A percentile compares a stretch with the other conserved stretches of the same genome.
Evolutionary conservation across 1,140 invertebrate genomes (phyloP).

Genomic region (Spodoptera frugiperda): DNA sequence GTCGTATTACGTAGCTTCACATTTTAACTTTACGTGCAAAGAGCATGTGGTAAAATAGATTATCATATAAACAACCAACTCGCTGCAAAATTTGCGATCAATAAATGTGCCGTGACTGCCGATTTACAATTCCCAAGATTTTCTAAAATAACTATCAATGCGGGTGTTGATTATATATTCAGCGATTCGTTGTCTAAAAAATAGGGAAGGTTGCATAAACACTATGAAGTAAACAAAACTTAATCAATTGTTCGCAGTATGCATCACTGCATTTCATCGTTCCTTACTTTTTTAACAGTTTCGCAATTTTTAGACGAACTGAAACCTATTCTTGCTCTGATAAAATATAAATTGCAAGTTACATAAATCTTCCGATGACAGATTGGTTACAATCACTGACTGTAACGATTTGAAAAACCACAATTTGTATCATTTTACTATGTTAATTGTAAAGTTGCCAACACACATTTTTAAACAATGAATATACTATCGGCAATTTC

Average conservation of each 20-base stretch:
- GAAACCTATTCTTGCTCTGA: background rate
- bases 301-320: background rate
- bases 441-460: too few relatives aligned
- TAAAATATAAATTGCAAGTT: background rate
- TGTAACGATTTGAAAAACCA: background rate
- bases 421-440: too few relatives aligned
- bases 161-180: background rate
- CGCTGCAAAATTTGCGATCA: constrained; percentile 30
- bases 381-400: background rate
- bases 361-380: background rate
- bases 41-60: constrained; percentile 50
- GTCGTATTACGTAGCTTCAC: constrained; percentile 11
- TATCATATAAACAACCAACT: constrained; percentile 55
- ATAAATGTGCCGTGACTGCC: constrained; percentile 26
- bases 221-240: too few relatives aligned
- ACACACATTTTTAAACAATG: too few relatives aligned
- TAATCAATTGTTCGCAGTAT: too few relatives aligned
- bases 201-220: background rate
- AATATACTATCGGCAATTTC: too few relatives aligned
- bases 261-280: background rate
- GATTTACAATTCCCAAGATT: constrained; percentile 9
- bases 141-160: constrained; percentile 10
- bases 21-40: constrained; percentile 27
- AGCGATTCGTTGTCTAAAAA: background rate
- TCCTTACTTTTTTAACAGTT: background rate